phyloP scores from a whole-genome alignment of 2,888 invertebrate species.

The Drosophila picticornis region DNA sequence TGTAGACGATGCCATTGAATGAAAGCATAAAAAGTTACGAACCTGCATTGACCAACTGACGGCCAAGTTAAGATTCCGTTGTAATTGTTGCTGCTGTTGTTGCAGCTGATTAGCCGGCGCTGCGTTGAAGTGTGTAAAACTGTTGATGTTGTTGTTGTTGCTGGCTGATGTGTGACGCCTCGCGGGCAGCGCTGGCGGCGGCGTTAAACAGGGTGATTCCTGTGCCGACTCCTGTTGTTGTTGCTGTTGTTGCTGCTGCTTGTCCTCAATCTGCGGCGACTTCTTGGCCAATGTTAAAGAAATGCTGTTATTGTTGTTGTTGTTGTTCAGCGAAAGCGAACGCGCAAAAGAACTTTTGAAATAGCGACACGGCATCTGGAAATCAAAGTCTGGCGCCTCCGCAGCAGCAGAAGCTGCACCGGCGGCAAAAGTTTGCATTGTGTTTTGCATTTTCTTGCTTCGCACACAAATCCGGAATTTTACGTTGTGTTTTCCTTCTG shows the following conservation, averaged over 20 bases:
- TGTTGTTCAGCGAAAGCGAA: conserved; percentile 85
- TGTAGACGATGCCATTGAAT: conserved; percentile 31
- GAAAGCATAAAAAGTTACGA: conserved; percentile 37
- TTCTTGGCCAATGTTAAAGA: conserved; percentile 61
- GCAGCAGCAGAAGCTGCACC: conserved; percentile 35
- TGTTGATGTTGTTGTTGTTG: conserved; percentile 50
- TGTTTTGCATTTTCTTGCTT: conserved; percentile 44
- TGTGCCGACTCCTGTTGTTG: conserved; percentile 25
- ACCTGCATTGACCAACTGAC: conserved; percentile 66
- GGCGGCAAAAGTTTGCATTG: conserved; percentile 52
- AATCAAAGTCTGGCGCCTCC: conserved; percentile 83
- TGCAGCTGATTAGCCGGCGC: conserved; percentile 61
- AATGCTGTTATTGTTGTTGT: conserved; percentile 46
- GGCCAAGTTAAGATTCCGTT: conserved; percentile 59
- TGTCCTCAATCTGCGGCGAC: conserved; percentile 63
- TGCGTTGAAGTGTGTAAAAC: conserved; percentile 59
- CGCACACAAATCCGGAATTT: conserved; percentile 36
- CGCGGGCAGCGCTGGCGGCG: conserved; percentile 80
- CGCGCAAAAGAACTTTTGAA: conserved; percentile 87
- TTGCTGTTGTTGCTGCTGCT: conserved; percentile 20
- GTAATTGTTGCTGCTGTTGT: conserved; percentile 38
- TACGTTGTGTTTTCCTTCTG: conserved; percentile 8
- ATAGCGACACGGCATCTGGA: conserved; percentile 85
- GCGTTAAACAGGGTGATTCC: conserved; percentile 53
- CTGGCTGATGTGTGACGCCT: conserved; percentile 63